Base-by-base conservation (phyloP, 1,140 invertebrate genomes). In the Tetraneura akinire region DNA sequence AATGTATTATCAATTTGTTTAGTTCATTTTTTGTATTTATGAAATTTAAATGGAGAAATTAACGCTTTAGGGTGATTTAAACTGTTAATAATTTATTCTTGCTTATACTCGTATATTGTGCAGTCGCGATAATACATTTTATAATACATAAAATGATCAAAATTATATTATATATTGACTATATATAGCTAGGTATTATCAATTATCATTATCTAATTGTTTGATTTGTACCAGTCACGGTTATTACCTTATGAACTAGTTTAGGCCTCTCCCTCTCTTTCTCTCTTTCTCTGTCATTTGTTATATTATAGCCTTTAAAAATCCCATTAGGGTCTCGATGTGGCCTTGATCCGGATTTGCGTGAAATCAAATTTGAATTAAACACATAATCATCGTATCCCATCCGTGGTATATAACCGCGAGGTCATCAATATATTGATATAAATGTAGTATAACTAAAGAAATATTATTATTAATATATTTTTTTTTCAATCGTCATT, bases 281-380 rank as follows among this genome's bases (percentile, higher is more conserved):
- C 11, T 45, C 29, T 1, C 0, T 62, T 14, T 23, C 10, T 60
- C 32, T n/a, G 3, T 11, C 32, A 29, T 37, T 64, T 11, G 64
- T 66, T 10, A 37, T 68, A 68, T 47, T 68, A 37, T 4, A 23
- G 66, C 66, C 21, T 68, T 68, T 47, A 21, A 68, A 68, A 68
- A 68, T 45, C 13, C 8, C 66, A 68, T 68, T 47, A 68, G 42
- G 66, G 66, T 68, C 37, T 68, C 21, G 21, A 21, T 16, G 42
- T 4, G 21, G 6, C 66, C 66, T 47, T 68, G 37, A 68, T 68
- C 42, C 14, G 42, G 13, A 47, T 68, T 45, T 23, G 21, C 29
- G 9, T 21, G 13, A 13, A 47, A 68, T 68, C 66, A 26, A 68
- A 68, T 68, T 47, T 21, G 42, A 68, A 68, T 68, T 68, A 68